A percentile compares a stretch with the other conserved stretches of the same genome.
These are phyloP conservation scores for Artibeus lituratus DNA, from an alignment of 2,797 vertebrate species.

Conservation along the genomic window DNA sequence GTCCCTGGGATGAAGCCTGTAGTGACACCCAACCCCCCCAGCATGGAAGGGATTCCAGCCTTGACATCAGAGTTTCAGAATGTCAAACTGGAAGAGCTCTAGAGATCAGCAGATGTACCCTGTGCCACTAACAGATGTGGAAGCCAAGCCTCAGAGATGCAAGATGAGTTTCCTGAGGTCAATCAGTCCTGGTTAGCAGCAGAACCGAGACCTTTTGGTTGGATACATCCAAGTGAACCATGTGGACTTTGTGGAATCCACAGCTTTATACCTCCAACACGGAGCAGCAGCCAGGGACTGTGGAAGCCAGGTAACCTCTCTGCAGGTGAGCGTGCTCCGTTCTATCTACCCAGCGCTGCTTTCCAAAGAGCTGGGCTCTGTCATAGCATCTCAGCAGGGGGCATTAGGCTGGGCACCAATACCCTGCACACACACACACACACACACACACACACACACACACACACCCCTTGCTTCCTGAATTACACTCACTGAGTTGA, in stretches of 20 bases:
- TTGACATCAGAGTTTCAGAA: not conserved
- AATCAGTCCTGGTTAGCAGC: not conserved
- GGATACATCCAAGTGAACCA: not conserved
- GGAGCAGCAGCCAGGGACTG: not conserved
- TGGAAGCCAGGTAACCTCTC: not conserved
- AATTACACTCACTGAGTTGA: not conserved
- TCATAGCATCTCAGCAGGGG: not conserved
- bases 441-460: not conserved
- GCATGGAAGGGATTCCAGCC: not conserved
- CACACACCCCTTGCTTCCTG: not conserved
- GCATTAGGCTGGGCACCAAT: not conserved
- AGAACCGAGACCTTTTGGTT: not conserved
- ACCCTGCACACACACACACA: not conserved
- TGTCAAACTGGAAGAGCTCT: not conserved
- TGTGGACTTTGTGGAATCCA: not conserved
- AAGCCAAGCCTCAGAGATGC: not conserved
- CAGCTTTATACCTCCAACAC: not conserved
- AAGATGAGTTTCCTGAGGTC: not conserved
- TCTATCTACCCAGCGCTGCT: not conserved
- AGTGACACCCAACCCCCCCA: not conserved
- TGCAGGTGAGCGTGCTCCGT: fast-evolving
- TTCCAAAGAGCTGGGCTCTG: too few relatives aligned
- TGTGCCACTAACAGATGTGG: not conserved
- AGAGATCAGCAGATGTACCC: not conserved
- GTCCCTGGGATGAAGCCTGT: not conserved